Conservation (phyloP, 2,113 vertebrate species). For the Mesoclemmys tuberculata region DNA sequence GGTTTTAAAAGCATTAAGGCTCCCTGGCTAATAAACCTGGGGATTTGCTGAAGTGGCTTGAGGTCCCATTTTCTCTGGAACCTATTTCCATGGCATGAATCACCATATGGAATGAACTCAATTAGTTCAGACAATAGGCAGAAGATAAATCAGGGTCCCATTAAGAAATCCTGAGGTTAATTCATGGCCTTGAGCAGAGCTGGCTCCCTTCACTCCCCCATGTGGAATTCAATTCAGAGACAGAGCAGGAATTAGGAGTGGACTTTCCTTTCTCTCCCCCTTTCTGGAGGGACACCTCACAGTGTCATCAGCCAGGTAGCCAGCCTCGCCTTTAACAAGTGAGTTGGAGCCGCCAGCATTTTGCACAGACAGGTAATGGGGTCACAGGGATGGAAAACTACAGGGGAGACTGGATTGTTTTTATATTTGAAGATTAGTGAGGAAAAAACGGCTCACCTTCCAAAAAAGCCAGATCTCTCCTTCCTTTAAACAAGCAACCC, state of each 20-base stretch:
- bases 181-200: conserved; percentile 49
- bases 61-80: conserved; percentile 79
- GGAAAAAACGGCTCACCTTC: rapidly evolving
- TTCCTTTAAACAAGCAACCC: background rate
- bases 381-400: background rate
- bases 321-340: background rate
- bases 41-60: conserved; percentile 53
- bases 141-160: conserved; percentile 81
- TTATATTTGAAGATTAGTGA: background rate
- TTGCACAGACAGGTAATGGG: background rate
- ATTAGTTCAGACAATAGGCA: conserved; percentile 80
- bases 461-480: background rate
- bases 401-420: background rate
- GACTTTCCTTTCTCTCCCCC: background rate
- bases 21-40: conserved; percentile 28
- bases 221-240: conserved; percentile 6
- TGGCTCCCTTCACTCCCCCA: background rate
- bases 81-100: conserved; percentile 81
- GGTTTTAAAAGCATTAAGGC: conserved; percentile 65
- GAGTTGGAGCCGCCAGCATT: background rate
- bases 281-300: rapidly evolving
- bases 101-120: conserved; percentile 76
- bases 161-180: conserved; percentile 70
- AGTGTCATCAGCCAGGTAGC: conserved; percentile 10
- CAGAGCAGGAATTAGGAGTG: background rate